phyloP scores from a whole-genome alignment of 2,113 vertebrate species.

The Pluvianellus socialis region DNA sequence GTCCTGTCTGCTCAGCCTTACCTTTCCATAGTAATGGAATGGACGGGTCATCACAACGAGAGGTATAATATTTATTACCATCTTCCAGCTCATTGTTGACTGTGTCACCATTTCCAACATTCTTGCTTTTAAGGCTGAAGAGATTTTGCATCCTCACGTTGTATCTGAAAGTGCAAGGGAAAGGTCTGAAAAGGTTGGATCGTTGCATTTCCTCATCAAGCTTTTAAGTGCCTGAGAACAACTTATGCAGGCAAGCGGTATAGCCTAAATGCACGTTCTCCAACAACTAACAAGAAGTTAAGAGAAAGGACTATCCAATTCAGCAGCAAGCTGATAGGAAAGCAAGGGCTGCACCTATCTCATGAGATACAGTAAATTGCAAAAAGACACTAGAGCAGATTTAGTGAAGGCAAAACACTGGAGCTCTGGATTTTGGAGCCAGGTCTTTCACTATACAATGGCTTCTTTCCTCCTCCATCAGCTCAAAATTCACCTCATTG shows the following conservation, averaged over 20 bases:
- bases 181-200: not conserved
- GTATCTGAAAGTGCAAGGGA: conserved; percentile 78
- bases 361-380: not conserved
- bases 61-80: conserved; percentile 89
- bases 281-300: not conserved
- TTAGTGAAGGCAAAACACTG: not conserved
- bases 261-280: not conserved
- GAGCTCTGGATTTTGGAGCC: not conserved
- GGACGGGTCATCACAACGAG: conserved; percentile 86
- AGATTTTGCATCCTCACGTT: conserved; percentile 88
- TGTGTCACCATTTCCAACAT: conserved; percentile 88
- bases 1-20: conserved; percentile 98
- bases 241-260: not conserved
- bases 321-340: not conserved
- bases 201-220: not conserved
- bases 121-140: conserved; percentile 82
- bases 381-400: not conserved
- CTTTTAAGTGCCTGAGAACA: not conserved
- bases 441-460: not conserved
- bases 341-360: not conserved
- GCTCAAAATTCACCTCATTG: not conserved
- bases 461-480: not conserved
- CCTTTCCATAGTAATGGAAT: conserved; percentile 86
- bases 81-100: conserved; percentile 91
- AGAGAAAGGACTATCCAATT: not conserved